A percentile compares a stretch with the other conserved stretches of the same genome.
Conservation (phyloP, 2,113 vertebrate genomes). For the Australoheros scitulus region DNA sequence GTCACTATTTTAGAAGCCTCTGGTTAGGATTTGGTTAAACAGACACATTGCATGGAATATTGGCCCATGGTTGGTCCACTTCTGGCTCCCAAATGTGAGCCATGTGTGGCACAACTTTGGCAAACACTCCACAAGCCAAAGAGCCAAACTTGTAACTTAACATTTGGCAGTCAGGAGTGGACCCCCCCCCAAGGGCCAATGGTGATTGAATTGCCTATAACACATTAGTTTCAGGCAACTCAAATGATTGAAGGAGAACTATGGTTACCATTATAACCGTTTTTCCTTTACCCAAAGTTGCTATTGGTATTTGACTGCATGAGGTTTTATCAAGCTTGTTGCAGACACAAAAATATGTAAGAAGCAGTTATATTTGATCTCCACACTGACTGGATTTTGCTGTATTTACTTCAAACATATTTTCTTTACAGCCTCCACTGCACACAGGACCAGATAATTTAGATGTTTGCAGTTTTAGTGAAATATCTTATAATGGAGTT, state of each 20-base stretch:
- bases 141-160: background rate
- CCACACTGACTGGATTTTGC: background rate
- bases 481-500: slow-evolving; percentile 3
- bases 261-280: too few species aligned
- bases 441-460: background rate
- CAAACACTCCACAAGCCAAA: background rate
- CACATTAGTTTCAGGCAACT: background rate
- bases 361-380: background rate
- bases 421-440: background rate
- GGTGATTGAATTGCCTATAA: background rate
- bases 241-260: too few species aligned
- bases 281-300: too few species aligned
- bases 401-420: background rate
- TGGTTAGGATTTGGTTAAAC: background rate
- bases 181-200: background rate
- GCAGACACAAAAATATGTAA: background rate
- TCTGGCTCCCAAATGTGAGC: background rate
- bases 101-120: background rate
- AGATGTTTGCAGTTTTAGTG: background rate
- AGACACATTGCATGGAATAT: background rate
- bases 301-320: too few species aligned
- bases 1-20: too few species aligned
- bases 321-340: background rate
- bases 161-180: background rate
- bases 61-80: background rate